A percentile compares a stretch with the other conserved stretches of the same genome.
phyloP scores from a whole-genome alignment of 2,797 vertebrate genomes.

The Serranus cabrilla region DNA sequence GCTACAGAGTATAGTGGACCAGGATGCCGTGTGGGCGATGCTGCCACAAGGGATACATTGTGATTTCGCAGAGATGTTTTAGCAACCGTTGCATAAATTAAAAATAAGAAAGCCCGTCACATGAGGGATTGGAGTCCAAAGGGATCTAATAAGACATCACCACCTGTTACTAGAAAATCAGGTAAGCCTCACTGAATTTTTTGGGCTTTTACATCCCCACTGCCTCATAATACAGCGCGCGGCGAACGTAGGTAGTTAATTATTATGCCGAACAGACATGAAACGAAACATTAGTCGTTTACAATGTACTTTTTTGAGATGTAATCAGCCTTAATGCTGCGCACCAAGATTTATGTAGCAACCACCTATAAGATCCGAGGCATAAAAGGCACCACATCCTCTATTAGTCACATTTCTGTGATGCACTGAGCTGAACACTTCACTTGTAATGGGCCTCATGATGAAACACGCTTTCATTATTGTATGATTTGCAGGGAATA shows the following conservation, averaged over 20 bases:
- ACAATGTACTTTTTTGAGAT: conserved; percentile 59
- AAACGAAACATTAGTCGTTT: conserved; percentile 37
- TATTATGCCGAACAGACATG: conserved; percentile 38
- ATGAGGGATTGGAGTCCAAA: conserved; percentile 60
- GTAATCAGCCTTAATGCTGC: conserved; percentile 40
- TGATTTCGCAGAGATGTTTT: conserved; percentile 79
- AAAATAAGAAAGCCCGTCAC: conserved; percentile 52
- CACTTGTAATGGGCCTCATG: conserved; percentile 40
- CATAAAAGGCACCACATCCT: conserved; percentile 38
- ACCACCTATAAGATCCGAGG: conserved; percentile 39
- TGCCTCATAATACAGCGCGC: conserved; percentile 35
- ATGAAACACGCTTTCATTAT: conserved; percentile 39
- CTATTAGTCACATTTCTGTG: conserved; percentile 37
- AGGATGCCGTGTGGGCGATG: conserved; percentile 83
- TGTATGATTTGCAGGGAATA: conserved; percentile 39
- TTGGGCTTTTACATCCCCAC: conserved; percentile 28
- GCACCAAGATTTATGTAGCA: conserved; percentile 44
- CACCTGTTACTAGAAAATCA: conserved; percentile 86
- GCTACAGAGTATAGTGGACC: conserved; percentile 75
- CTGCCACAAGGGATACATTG: conserved; percentile 83
- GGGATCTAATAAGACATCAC: conserved; percentile 74
- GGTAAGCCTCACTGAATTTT: conserved; percentile 74
- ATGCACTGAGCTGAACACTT: conserved; percentile 41
- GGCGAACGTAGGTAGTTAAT: conserved; percentile 50
- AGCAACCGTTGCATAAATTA: conserved; percentile 73